Evolutionary conservation across 2,797 vertebrate species (phyloP).

Genomic region (Notolepis coatsorum): DNA sequence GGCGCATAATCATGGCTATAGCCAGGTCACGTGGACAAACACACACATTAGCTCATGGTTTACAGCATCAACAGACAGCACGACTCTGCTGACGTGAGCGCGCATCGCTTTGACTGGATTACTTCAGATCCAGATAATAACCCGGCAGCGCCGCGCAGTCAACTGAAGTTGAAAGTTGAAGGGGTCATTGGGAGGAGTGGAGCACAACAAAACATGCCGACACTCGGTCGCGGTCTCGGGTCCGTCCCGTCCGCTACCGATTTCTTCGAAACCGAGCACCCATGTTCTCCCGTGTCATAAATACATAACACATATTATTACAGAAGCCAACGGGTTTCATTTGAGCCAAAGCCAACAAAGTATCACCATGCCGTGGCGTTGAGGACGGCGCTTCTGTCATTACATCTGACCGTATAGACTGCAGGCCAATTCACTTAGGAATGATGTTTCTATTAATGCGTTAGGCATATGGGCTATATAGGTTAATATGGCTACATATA

Average conservation of each 20-base stretch:
- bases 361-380: too few species aligned
- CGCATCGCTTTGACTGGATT: constrained; percentile 70
- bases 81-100: constrained; percentile 18
- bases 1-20: not conserved
- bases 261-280: too few species aligned
- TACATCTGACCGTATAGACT: too few species aligned
- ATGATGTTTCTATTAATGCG: too few species aligned
- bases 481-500: too few species aligned
- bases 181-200: constrained; percentile 63
- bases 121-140: constrained; percentile 53
- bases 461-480: too few species aligned
- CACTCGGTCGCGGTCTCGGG: not conserved
- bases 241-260: constrained; percentile 22
- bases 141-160: constrained; percentile 45
- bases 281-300: too few species aligned
- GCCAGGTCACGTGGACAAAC: not conserved
- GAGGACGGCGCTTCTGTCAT: too few species aligned
- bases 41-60: constrained; percentile 30
- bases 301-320: too few species aligned
- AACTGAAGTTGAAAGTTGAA: constrained; percentile 65
- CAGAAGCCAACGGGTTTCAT: too few species aligned
- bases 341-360: too few species aligned
- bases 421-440: too few species aligned
- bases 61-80: constrained; percentile 14
- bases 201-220: constrained; percentile 32